Base-by-base conservation (phyloP, 2,113 vertebrate genomes). In the Eulemur macaco region DNA sequence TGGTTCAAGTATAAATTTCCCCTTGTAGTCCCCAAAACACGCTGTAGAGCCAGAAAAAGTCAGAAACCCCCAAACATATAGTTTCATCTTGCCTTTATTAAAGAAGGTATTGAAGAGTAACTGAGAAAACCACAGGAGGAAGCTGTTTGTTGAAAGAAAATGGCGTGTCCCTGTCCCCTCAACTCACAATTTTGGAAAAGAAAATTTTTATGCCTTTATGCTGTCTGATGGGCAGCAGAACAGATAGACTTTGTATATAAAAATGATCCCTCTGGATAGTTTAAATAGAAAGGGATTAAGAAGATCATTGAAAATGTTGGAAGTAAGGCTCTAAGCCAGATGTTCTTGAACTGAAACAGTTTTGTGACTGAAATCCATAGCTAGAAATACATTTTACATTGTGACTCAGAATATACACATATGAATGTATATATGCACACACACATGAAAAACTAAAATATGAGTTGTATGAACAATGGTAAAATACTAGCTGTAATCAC, bases 241-340 rank as follows among this genome's bases (percentile, higher is more conserved):
- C 42, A 92, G 86, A 88, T 85, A 92, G 86, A 85, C 80, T 93
- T 71, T 85, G 39, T 50, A 50, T 27, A 64, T 81, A 52, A 63
- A 18, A 47, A 89, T 93, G 17, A 45, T 6, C 45, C 34, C n/a
- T 39, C 84, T 78, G n/a, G 56, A 89, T 11, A 54, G 77, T 91
- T 83, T 78, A 95, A 80, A 92, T 58, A 84, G 84, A 58, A 96
- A 95, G 14, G 39, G 37, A 86, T 84, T 90, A 91, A 71, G 96
- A 97, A 88, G 90, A 66, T 93, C 97, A 95, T 95, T 98, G 92
- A 93, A 39, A 96, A 94, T 82, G 69, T 69, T 92, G 54, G 42
- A 71, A 64, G 54, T 90, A 81, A 91, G 27, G 11, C 71, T 93
- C 37, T n/a, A 85, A 66, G 54, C 37, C 97, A 91, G 77, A 87